Conservation (phyloP, 2,797 vertebrate species). For the Molossus molossus region DNA sequence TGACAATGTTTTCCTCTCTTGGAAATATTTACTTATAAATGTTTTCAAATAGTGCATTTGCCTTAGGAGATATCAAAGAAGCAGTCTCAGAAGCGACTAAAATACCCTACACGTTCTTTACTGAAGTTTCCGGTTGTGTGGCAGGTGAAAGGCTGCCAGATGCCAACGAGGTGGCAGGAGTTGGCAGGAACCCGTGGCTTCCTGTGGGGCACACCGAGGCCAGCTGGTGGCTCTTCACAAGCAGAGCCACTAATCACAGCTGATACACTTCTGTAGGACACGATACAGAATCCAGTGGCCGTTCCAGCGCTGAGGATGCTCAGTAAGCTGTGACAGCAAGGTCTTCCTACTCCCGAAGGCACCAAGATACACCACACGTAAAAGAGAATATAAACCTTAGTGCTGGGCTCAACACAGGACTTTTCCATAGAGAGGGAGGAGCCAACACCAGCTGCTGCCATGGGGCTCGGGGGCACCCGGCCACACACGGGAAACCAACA, state of each 20-base stretch:
- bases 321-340: constrained; percentile 73
- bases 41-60: background rate
- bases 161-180: constrained; percentile 55
- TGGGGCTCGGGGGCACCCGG: accelerated
- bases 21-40: background rate
- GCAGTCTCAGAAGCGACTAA: background rate
- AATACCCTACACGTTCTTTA: constrained; percentile 47
- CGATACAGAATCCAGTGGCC: constrained; percentile 27
- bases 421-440: background rate
- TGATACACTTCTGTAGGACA: constrained; percentile 43
- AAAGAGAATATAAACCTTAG: background rate
- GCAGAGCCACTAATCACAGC: constrained; percentile 68
- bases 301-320: constrained; percentile 57
- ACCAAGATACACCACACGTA: background rate
- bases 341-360: constrained; percentile 4
- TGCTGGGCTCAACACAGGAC: background rate
- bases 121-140: constrained; percentile 65
- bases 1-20: background rate
- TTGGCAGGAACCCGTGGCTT: constrained; percentile 52
- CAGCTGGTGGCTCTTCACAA: constrained; percentile 70
- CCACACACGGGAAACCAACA: accelerated
- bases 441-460: background rate
- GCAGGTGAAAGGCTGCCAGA: constrained; percentile 46
- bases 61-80: constrained; percentile 7
- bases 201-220: constrained; percentile 66